Percentiles rank a stretch among this genome's conserved stretches.
Evolutionary conservation across 2,888 invertebrate genomes (phyloP).

Genomic region (Eristalis pertinax): DNA sequence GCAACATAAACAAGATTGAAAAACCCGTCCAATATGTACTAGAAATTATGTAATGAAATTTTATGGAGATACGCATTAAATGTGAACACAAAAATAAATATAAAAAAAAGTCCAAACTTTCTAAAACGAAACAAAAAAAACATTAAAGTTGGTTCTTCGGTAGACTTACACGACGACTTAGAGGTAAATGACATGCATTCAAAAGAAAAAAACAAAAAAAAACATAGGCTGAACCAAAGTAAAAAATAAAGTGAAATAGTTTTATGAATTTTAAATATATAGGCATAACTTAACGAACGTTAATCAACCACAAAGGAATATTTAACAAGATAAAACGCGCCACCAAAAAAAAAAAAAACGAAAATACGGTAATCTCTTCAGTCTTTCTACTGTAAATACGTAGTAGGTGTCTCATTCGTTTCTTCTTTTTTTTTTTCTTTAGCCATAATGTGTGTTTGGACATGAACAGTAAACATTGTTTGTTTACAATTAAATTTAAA

Average conservation of each 20-base stretch:
- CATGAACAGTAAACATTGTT: constrained; percentile 47
- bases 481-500: constrained; percentile 67
- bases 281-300: constrained; percentile 31
- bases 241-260: constrained; percentile 30
- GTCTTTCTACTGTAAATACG: constrained; percentile 62
- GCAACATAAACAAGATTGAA: constrained; percentile 71
- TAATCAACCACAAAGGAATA: constrained; percentile 48
- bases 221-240: constrained; percentile 63
- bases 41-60: constrained; percentile 63
- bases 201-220: background rate
- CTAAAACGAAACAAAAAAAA: constrained; percentile 4
- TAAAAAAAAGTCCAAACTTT: constrained; percentile 59
- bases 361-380: constrained; percentile 13
- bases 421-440: background rate
- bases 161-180: constrained; percentile 47
- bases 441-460: constrained; percentile 54
- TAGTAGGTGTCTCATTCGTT: constrained; percentile 4
- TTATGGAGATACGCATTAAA: constrained; percentile 49
- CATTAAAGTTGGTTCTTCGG: constrained; percentile 35
- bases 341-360: constrained; percentile 48
- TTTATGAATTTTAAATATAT: constrained; percentile 18
- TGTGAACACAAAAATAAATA: constrained; percentile 21
- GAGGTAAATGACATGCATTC: constrained; percentile 49
- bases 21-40: constrained; percentile 71
- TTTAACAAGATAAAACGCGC: constrained; percentile 58